Evolutionary conservation across 2,113 vertebrate species (phyloP).

Genomic region (Cichladusa arquata): DNA sequence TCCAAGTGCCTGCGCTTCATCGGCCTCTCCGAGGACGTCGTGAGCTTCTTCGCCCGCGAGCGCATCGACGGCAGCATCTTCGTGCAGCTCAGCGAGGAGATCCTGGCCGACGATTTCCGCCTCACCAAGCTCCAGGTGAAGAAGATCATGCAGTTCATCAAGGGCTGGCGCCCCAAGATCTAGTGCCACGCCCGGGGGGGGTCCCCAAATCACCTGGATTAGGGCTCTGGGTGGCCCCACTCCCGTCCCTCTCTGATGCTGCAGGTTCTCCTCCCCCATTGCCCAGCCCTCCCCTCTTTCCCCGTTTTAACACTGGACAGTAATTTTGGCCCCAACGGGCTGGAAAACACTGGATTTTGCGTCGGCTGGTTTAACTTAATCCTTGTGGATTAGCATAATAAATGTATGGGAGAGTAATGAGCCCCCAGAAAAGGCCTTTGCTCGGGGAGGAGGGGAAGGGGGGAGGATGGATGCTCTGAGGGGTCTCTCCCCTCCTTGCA

Average conservation of each 20-base stretch:
- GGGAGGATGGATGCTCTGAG: neutral
- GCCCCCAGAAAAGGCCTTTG: neutral
- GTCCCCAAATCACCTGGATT: neutral
- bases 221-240: accelerated
- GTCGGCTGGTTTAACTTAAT: constrained; percentile 65
- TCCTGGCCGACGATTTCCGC: constrained; percentile 93
- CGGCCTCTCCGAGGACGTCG: constrained; percentile 91
- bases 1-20: constrained; percentile 94
- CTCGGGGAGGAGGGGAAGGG: neutral
- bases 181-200: neutral
- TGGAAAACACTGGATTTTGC: constrained; percentile 23
- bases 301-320: constrained; percentile 59
- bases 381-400: constrained; percentile 76
- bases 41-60: constrained; percentile 89
- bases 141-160: constrained; percentile 98
- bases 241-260: accelerated
- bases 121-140: constrained; percentile 97
- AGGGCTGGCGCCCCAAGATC: constrained; percentile 98
- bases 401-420: constrained; percentile 39
- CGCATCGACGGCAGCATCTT: constrained; percentile 96
- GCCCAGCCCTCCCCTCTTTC: neutral
- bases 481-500: neutral
- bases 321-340: constrained; percentile 36
- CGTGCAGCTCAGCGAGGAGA: constrained; percentile 96
- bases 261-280: neutral